Base-by-base conservation (phyloP, 2,888 invertebrate species). In the Agrochola litura region DNA sequence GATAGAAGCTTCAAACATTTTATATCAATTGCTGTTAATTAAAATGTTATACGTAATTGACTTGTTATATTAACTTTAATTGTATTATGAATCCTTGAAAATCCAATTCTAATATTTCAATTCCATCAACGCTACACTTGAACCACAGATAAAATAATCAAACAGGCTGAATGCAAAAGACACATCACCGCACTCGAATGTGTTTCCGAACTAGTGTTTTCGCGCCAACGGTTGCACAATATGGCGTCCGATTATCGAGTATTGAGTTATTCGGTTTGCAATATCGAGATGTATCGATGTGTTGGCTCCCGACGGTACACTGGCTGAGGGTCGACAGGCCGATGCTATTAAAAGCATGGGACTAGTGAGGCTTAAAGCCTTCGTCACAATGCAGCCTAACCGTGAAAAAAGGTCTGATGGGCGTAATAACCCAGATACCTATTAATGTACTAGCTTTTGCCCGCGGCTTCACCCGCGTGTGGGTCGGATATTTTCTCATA, bases 351-450 rank as follows among this genome's bases (percentile, higher is more conserved):
- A 92, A 94, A 94, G 95, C 91, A 79, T 90, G 86, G 84, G 89
- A 63, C 85, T 88, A 93, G 76, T 90, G 92, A 93, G 90, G 92
- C 95, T 93, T 88, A 89, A 90, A 89, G 88, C 89, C 88, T 88
- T 84, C 88, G 87, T 85, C 88, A 87, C 86, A 89, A 90, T 90
- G 90, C 91, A 92, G 90, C 83, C 91, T 89, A 89, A 87, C 93
- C 93, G 94, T 94, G 93, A 93, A 93, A 92, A 92, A 92, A 91
- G 89, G 87, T 89, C 86, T 90, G 89, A 86, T 90, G 91, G 91
- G 92, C 94, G 90, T 93, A 91, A 93, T 93, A 93, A 92, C 93
- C 93, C 91, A 93, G 88, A 93, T 93, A 88, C 88, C 84, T 88
- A 89, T 82, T 76, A 85, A 37, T 86, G 61, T n/a, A 68, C 37